Conservation (phyloP, 2,888 invertebrate genomes). For the Galeruca laticollis region DNA sequence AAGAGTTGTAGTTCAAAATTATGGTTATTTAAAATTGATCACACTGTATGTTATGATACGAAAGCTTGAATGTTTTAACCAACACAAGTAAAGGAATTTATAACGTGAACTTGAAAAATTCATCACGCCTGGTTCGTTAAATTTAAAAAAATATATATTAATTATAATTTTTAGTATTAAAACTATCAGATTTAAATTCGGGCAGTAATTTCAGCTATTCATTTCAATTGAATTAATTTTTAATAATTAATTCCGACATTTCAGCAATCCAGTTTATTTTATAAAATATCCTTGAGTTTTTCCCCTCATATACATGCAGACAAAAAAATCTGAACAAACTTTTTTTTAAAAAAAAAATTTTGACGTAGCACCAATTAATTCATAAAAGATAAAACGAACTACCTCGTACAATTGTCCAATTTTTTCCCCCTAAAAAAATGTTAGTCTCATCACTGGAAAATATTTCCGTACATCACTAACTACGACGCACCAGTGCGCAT, state of each 20-base stretch:
- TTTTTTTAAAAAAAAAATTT: slow-evolving; percentile 17
- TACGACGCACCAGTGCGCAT: neutral
- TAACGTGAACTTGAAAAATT: no score
- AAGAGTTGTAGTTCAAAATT: no score
- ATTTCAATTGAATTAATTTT: neutral
- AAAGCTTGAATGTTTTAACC: no score
- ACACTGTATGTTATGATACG: no score
- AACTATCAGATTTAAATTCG: neutral
- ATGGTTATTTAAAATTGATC: slow-evolving; percentile 4
- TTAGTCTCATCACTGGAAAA: slow-evolving; percentile 36
- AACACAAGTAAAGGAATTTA: no score
- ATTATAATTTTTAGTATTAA: neutral
- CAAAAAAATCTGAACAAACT: slow-evolving; percentile 18
- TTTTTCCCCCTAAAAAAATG: neutral
- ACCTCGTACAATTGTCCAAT: slow-evolving; percentile 29
- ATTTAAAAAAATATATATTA: neutral
- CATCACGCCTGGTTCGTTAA: neutral
- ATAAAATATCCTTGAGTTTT: slow-evolving; percentile 10
- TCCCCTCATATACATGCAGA: slow-evolving; percentile 3
- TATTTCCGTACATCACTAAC: slow-evolving; percentile 35
- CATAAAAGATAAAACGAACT: slow-evolving; percentile 27
- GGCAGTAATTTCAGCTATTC: neutral
- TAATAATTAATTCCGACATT: neutral
- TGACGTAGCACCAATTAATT: slow-evolving; percentile 36
- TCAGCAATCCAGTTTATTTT: slow-evolving; percentile 11